These are phyloP conservation scores for Tadarida brasiliensis DNA, from an alignment of 2,797 vertebrate species.

Conservation along the genomic window DNA sequence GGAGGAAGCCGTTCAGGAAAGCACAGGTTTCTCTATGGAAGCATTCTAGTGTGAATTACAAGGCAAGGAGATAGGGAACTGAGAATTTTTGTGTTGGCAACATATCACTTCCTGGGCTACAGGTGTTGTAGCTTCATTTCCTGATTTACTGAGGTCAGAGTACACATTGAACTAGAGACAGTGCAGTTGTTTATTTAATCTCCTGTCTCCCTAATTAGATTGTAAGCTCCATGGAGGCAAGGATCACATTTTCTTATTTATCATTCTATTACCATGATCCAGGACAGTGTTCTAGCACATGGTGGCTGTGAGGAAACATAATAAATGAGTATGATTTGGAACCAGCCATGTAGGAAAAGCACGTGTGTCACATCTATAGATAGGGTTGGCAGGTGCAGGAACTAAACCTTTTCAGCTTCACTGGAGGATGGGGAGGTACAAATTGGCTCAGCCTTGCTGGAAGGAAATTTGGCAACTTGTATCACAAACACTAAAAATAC, in stretches of 20 bases:
- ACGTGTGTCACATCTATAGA: neutral
- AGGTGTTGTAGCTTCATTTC: neutral
- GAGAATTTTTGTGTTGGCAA: neutral
- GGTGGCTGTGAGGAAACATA: neutral
- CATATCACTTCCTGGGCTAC: neutral
- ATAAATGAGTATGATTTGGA: neutral
- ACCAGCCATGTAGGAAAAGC: neutral
- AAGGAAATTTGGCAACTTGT: neutral
- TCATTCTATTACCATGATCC: neutral
- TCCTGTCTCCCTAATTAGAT: neutral
- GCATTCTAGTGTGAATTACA: neutral
- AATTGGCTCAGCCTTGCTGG: neutral
- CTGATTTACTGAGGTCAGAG: neutral
- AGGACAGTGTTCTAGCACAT: neutral
- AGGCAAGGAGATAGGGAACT: neutral
- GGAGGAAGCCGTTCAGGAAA: neutral
- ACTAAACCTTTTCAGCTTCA: neutral
- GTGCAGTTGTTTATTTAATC: neutral
- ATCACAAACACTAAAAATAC: neutral
- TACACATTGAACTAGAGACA: neutral
- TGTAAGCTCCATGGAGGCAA: neutral
- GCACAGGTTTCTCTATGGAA: neutral
- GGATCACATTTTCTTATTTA: neutral
- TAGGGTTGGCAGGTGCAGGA: neutral
- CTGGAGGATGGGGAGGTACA: neutral